Base-by-base conservation (phyloP, 35 echinoderm and acorn worm species). In the Heliocidaris erythrogramma region DNA sequence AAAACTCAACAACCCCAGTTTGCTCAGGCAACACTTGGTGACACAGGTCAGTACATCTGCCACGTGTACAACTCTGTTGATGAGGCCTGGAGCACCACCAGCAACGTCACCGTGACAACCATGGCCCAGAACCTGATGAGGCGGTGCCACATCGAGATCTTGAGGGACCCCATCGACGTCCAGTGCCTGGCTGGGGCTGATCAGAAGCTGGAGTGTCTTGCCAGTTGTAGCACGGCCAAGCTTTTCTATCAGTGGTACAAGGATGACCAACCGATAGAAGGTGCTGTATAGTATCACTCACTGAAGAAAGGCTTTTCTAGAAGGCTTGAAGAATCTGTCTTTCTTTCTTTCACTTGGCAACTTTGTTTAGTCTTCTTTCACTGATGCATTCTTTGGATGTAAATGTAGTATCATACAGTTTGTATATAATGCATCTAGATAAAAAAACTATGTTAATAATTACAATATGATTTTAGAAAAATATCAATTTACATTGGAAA, bases 191-290 rank as follows among this genome's bases (percentile, higher is more conserved):
- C 94, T 32, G 95, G 95, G 49, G 94, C 32, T 78, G 78, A 85
- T 50, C 92, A 92, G 24, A 96, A 59, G 32, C 90, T 97, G 7
- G 93, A 93, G 11, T 96, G 95, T 35, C 27, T 59, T 2, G 97
- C 95, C 5, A 48, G 18, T 9, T 88, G 93, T 30, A 86, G 91
- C 27, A 48, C 91, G 30, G n/a, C 93, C 32, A 59, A 71, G n/a
- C 92, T 98, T 2, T 65, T 52, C 69, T 98, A 90, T 86, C 97
- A 98, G 94, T 98, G 97, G 97, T 97, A 88, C 93, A 96, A 95
- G 50, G 94, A 98, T 91, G 93, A 90, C 14, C 53, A 97, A 48
- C 52, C 49, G 89, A 88, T 98, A 56, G 60, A 94, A 94, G 95
- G 97, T 97, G 49, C 94, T 65, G 17, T 7, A 78, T 24, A 42